A percentile compares a stretch with the other conserved stretches of the same genome.
phyloP scores from a whole-genome alignment of 2,888 invertebrate genomes.

The Epirrhoe tristata region DNA sequence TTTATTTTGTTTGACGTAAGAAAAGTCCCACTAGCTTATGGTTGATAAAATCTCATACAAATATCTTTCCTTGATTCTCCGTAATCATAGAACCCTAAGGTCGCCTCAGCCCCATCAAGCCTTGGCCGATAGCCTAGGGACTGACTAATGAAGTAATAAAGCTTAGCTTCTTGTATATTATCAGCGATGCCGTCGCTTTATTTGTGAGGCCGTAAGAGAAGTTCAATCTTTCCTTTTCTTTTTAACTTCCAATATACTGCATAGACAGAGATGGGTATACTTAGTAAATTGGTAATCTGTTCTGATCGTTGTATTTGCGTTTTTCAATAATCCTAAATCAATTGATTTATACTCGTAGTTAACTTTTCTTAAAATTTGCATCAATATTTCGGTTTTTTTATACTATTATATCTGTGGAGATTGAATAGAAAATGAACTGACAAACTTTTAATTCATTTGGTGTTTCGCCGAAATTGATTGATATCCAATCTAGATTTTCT shows the following conservation, averaged over 20 bases:
- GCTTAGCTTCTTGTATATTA: not conserved
- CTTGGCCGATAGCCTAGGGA: not conserved
- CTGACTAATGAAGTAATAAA: not conserved
- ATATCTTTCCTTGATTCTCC: not conserved
- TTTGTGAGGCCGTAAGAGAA: not conserved
- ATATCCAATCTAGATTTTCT: not conserved
- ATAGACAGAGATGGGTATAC: not conserved
- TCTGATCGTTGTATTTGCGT: not conserved
- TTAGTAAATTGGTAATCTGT: not conserved
- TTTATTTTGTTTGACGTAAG: not conserved
- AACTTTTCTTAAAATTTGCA: not conserved
- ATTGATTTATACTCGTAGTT: no score
- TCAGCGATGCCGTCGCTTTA: not conserved
- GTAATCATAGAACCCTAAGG: constrained; percentile 1
- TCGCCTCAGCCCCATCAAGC: not conserved
- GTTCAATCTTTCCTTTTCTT: not conserved
- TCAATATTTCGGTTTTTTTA: not conserved
- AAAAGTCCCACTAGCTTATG: not conserved
- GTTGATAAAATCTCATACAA: not conserved
- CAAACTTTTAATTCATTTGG: not conserved
- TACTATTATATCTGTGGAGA: no score
- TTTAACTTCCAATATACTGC: not conserved
- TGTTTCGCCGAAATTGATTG: not conserved
- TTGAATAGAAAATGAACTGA: not conserved
- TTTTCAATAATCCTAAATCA: no score